Conservation (phyloP, 2,888 invertebrate genomes). For the Pandemis corylana region DNA sequence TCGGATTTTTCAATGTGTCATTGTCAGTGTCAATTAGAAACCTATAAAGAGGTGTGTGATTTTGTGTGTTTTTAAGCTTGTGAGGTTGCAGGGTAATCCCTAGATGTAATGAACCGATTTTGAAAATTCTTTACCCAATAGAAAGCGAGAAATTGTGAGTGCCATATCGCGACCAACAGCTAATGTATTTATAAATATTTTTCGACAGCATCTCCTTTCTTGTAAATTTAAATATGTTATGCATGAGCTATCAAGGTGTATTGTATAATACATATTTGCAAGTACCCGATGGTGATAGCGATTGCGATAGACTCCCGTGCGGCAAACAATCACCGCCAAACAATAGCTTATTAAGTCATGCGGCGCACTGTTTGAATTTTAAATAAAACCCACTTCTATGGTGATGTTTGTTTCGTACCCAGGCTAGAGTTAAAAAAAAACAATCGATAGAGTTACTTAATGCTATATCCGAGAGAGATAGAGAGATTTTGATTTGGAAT, state of each 20-base stretch:
- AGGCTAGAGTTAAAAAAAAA: not conserved
- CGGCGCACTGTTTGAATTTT: conserved; percentile 11
- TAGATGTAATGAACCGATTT: too few relatives aligned
- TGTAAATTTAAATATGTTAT: not conserved
- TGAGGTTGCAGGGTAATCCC: too few relatives aligned
- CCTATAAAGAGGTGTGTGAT: too few relatives aligned
- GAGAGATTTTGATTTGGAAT: not conserved
- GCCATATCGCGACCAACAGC: too few relatives aligned
- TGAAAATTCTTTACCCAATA: too few relatives aligned
- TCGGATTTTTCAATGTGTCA: too few relatives aligned
- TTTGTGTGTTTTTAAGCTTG: too few relatives aligned
- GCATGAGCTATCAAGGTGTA: conserved; percentile 1
- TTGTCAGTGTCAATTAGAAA: too few relatives aligned
- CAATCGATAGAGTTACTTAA: not conserved
- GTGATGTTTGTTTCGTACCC: not conserved
- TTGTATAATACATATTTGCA: not conserved
- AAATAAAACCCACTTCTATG: conserved; percentile 2
- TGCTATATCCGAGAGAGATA: not conserved
- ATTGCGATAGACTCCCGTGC: conserved; percentile 14
- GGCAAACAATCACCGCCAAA: conserved; percentile 1
- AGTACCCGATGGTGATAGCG: conserved; percentile 1
- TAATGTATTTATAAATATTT: not conserved
- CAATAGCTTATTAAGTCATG: conserved; percentile 19
- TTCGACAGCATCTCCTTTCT: not conserved
- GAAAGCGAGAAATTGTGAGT: too few relatives aligned